Conservation (phyloP, 2,888 invertebrate species). For the Eupithecia subfuscata region DNA sequence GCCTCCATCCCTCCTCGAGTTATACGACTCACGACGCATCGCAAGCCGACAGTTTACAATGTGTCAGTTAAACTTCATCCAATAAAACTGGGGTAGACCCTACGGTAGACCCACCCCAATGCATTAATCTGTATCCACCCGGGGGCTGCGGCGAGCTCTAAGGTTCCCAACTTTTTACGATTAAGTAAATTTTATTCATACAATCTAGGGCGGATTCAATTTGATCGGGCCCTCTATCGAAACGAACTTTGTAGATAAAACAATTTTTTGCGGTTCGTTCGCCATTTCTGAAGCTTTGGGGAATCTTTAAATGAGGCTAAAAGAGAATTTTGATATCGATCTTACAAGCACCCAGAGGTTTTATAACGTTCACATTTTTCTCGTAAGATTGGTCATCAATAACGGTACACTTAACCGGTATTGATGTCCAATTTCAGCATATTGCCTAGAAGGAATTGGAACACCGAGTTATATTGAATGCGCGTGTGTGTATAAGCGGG, state of each 20-base stretch:
- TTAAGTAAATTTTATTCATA: slow-evolving; percentile 78
- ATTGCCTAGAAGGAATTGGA: background rate
- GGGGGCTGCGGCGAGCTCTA: slow-evolving; percentile 30
- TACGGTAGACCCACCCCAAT: slow-evolving; percentile 40
- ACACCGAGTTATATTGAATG: background rate
- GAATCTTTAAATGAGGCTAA: slow-evolving; percentile 48
- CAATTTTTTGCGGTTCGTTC: slow-evolving; percentile 63
- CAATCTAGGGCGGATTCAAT: slow-evolving; percentile 65
- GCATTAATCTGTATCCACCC: slow-evolving; percentile 42
- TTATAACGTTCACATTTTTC: slow-evolving; percentile 10
- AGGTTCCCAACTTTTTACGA: slow-evolving; percentile 64
- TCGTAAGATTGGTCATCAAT: slow-evolving; percentile 9
- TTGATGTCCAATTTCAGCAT: background rate
- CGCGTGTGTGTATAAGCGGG: background rate
- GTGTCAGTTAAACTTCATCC: slow-evolving; percentile 44
- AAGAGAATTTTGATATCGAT: slow-evolving; percentile 15
- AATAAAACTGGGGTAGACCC: slow-evolving; percentile 44
- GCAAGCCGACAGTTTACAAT: slow-evolving; percentile 42
- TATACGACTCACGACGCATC: slow-evolving; percentile 40
- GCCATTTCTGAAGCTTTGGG: slow-evolving; percentile 50
- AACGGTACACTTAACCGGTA: slow-evolving; percentile 1
- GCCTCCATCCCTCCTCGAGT: slow-evolving; percentile 24
- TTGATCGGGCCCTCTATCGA: slow-evolving; percentile 65
- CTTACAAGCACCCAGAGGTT: background rate
- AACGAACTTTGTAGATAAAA: slow-evolving; percentile 66